phyloP scores from a whole-genome alignment of 2,888 invertebrate species.

The Thymelicus sylvestris region DNA sequence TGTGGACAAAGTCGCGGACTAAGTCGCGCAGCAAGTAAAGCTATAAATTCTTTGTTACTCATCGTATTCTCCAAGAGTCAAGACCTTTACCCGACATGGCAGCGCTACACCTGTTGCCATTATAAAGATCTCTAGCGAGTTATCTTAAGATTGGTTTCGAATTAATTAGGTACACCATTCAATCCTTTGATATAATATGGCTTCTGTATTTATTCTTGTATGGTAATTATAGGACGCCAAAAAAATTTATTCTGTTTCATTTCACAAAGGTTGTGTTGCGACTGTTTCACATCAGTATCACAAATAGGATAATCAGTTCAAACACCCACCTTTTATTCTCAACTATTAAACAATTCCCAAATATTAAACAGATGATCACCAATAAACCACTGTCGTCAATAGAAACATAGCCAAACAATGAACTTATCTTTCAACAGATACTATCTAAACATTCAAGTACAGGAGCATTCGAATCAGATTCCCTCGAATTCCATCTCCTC shows the following conservation, averaged over 20 bases:
- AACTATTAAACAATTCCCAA: too few species aligned
- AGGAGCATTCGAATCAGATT: slow-evolving; percentile 14
- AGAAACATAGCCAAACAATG: slow-evolving; percentile 6
- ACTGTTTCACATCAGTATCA: too few species aligned
- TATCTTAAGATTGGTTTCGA: not conserved
- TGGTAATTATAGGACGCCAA: too few species aligned
- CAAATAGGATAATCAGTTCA: too few species aligned
- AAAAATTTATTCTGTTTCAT: too few species aligned
- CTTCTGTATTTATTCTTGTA: too few species aligned
- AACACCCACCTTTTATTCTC: too few species aligned
- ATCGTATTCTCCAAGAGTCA: not conserved
- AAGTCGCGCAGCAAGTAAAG: too few species aligned
- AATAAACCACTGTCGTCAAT: not conserved
- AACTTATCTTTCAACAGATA: not conserved
- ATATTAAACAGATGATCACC: too few species aligned
- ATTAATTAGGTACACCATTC: not conserved
- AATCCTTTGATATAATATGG: not conserved
- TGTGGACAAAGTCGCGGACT: too few species aligned
- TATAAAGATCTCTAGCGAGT: slow-evolving; percentile 8
- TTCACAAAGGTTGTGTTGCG: too few species aligned
- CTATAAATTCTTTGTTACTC: not conserved
- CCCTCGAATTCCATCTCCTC: slow-evolving; percentile 30
- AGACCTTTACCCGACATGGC: slow-evolving; percentile 6
- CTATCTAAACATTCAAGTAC: not conserved
- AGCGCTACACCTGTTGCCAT: slow-evolving; percentile 13